Percentiles rank a stretch among this genome's conserved stretches.
These are phyloP conservation scores for Mechanitis mazaeus DNA, from an alignment of 2,888 invertebrate species.

Conservation along the genomic window DNA sequence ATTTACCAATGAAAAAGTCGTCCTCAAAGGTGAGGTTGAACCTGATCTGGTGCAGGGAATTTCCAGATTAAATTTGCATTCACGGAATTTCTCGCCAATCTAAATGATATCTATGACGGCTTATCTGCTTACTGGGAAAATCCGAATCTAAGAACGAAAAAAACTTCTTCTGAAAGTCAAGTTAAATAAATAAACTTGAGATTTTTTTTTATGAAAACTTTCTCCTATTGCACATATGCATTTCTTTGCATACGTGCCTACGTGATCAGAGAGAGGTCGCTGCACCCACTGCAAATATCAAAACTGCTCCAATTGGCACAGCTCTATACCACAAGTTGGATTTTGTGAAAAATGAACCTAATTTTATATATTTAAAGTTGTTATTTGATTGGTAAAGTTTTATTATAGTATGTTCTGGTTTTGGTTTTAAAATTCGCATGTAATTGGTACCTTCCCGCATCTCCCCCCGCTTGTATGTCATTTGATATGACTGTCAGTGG, in stretches of 20 bases:
- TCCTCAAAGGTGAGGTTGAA: too few species aligned
- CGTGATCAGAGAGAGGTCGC: conserved; percentile 46
- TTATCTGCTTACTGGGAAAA: too few species aligned
- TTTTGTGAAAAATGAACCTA: conserved; percentile 23
- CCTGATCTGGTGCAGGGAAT: too few species aligned
- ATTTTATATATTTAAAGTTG: neutral
- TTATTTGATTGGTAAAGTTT: conserved; percentile 11
- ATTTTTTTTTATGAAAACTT: neutral
- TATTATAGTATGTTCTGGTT: conserved; percentile 23
- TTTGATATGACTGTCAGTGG: conserved; percentile 34
- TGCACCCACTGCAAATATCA: conserved; percentile 60
- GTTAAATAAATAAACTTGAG: too few species aligned
- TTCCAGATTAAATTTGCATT: too few species aligned
- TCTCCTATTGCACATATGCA: conserved; percentile 9
- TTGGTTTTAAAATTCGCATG: conserved; percentile 37
- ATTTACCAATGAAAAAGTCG: too few species aligned
- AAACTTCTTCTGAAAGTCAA: too few species aligned
- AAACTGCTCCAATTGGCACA: conserved; percentile 28
- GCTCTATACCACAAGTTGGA: conserved; percentile 16
- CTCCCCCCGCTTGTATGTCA: conserved; percentile 46
- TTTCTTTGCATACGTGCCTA: conserved; percentile 33
- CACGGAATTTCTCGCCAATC: too few species aligned
- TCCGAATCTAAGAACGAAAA: too few species aligned
- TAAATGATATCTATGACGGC: too few species aligned
- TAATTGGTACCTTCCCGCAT: conserved; percentile 59